Conservation (phyloP, 2,888 invertebrate genomes). For the Drosophila cognata region DNA sequence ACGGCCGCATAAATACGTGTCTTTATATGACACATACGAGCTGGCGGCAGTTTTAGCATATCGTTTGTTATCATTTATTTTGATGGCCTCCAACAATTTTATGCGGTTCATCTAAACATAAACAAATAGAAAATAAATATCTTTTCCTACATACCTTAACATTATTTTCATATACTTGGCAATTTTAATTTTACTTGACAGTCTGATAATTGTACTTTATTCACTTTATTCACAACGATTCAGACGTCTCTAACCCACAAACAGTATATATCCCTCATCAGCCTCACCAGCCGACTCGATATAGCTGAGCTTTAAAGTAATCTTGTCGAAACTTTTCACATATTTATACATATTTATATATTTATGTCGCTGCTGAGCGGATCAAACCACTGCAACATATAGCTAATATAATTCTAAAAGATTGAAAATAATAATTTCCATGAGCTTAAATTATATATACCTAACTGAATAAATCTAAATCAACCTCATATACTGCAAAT, state of each 20-base stretch:
- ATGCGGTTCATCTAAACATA: constrained; percentile 1
- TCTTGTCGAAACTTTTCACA: not conserved
- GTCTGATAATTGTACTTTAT: no score
- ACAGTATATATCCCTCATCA: not conserved
- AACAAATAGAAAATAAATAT: not conserved
- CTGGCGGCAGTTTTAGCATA: constrained; percentile 21
- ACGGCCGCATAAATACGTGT: constrained; percentile 46
- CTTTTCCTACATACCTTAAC: not conserved
- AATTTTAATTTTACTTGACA: not conserved
- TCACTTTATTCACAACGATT: not conserved
- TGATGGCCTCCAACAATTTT: constrained; percentile 15
- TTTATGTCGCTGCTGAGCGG: not conserved
- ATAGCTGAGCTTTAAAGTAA: not conserved
- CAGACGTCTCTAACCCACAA: not conserved
- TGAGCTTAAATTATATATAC: not conserved
- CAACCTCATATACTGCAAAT: not conserved
- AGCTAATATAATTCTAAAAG: not conserved
- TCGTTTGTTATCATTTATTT: constrained; percentile 31
- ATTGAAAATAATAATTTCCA: not conserved
- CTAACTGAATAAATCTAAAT: not conserved
- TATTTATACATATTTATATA: not conserved
- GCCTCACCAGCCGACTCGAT: not conserved
- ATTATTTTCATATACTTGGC: not conserved
- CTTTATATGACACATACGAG: constrained; percentile 24
- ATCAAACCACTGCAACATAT: no score